Conservation (phyloP, 2,888 invertebrate species). For the Drosophila setosimentum region DNA sequence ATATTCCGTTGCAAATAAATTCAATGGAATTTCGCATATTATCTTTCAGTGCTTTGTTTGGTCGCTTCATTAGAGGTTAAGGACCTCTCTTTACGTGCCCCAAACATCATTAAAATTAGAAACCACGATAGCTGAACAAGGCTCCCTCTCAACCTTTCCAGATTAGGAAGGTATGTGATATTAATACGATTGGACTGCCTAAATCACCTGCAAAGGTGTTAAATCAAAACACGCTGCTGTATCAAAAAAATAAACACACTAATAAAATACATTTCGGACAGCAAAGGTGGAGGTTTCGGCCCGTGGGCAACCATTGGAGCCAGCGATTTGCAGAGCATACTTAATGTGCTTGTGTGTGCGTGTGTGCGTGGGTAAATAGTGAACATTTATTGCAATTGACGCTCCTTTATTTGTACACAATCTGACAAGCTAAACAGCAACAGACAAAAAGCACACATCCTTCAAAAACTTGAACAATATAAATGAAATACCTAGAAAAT, state of each 20-base stretch:
- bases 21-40: background rate
- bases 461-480: slow-evolving; percentile 27
- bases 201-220: slow-evolving; percentile 61
- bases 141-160: background rate
- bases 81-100: background rate
- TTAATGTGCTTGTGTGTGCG: slow-evolving; percentile 10
- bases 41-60: background rate
- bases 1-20: background rate
- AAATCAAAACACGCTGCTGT: slow-evolving; percentile 65
- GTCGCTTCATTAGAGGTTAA: background rate
- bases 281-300: slow-evolving; percentile 6
- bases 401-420: slow-evolving; percentile 10
- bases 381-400: slow-evolving; percentile 30
- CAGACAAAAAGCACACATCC: slow-evolving; percentile 13
- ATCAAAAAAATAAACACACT: slow-evolving; percentile 59
- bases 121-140: slow-evolving; percentile 49
- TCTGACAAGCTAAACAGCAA: slow-evolving; percentile 16
- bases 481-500: slow-evolving; percentile 25
- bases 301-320: slow-evolving; percentile 37
- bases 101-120: slow-evolving; percentile 56
- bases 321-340: slow-evolving; percentile 30
- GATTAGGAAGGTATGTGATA: background rate
- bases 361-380: slow-evolving; percentile 16
- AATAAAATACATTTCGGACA: slow-evolving; percentile 63
- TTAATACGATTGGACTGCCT: background rate